Percentiles rank a stretch among this genome's conserved stretches.
Evolutionary conservation across 2,888 invertebrate species (phyloP).

Genomic region (Cheilosia vernalis): DNA sequence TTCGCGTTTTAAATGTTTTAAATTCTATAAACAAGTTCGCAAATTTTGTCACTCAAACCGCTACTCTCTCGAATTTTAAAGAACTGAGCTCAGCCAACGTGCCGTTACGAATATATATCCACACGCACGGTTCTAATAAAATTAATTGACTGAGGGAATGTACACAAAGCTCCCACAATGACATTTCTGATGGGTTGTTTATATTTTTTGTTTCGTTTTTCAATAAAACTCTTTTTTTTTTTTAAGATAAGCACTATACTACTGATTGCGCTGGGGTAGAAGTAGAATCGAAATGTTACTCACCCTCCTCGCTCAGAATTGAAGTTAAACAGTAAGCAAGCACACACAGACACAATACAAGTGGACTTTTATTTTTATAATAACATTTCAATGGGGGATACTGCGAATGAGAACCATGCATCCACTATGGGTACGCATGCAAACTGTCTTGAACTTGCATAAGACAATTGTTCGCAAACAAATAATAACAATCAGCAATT

Average conservation of each 20-base stretch:
- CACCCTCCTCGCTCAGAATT: constrained; percentile 26
- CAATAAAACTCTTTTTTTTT: constrained; percentile 10
- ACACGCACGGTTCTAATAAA: constrained; percentile 46
- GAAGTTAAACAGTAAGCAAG: not conserved
- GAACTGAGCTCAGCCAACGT: constrained; percentile 10
- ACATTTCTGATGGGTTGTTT: constrained; percentile 25
- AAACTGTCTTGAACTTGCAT: constrained; percentile 49
- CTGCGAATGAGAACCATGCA: constrained; percentile 11
- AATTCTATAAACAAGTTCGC: not conserved
- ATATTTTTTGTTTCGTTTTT: not conserved
- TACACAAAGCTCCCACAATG: constrained; percentile 24
- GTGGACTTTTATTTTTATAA: constrained; percentile 27
- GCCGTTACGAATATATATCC: constrained; percentile 27
- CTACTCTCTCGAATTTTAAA: not conserved
- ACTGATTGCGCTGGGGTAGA: constrained; percentile 60
- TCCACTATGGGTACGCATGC: constrained; percentile 32
- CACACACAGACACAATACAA: too few species aligned
- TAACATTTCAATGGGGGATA: not conserved
- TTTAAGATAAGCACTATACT: constrained; percentile 37
- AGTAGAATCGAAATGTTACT: constrained; percentile 50
- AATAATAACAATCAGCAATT: constrained; percentile 29
- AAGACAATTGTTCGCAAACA: constrained; percentile 28
- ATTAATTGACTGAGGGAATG: constrained; percentile 32
- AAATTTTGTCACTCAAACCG: not conserved
- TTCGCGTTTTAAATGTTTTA: not conserved